phyloP scores from a whole-genome alignment of 2,797 vertebrate species.

The Lemur catta region DNA sequence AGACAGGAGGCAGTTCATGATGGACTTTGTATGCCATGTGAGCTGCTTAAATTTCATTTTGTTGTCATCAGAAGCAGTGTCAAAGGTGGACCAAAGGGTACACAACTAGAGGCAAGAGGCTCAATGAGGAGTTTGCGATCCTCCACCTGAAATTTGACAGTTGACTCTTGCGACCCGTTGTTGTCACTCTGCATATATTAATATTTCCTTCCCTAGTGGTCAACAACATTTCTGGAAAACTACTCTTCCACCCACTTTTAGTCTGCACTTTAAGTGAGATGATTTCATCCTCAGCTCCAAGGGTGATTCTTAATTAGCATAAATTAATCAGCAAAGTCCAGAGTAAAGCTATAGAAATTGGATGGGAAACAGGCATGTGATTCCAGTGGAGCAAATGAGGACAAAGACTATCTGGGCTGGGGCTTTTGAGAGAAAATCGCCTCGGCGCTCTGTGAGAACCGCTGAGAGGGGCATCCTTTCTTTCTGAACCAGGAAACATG shows the following conservation, averaged over 20 bases:
- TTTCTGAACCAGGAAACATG: neutral
- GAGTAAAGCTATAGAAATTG: neutral
- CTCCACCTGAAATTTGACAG: neutral
- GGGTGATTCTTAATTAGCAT: neutral
- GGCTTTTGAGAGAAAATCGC: neutral
- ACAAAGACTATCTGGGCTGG: neutral
- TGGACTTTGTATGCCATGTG: neutral
- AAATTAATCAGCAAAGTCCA: neutral
- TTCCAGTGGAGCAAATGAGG: neutral
- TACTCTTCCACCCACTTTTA: neutral
- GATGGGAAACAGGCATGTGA: neutral
- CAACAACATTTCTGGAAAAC: neutral
- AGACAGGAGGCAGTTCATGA: neutral
- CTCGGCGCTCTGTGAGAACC: neutral
- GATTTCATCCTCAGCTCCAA: neutral
- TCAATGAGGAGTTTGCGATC: neutral
- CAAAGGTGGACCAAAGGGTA: neutral
- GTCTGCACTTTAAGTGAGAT: neutral
- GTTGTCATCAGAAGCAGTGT: neutral
- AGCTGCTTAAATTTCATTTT: neutral
- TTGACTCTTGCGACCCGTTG: neutral
- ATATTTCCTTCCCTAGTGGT: neutral
- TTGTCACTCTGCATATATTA: neutral
- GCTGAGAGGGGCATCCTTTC: neutral
- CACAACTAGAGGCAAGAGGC: neutral